A percentile compares a stretch with the other conserved stretches of the same genome.
Conservation (phyloP, 2,113 vertebrate genomes). For the Myiopsitta monachus region DNA sequence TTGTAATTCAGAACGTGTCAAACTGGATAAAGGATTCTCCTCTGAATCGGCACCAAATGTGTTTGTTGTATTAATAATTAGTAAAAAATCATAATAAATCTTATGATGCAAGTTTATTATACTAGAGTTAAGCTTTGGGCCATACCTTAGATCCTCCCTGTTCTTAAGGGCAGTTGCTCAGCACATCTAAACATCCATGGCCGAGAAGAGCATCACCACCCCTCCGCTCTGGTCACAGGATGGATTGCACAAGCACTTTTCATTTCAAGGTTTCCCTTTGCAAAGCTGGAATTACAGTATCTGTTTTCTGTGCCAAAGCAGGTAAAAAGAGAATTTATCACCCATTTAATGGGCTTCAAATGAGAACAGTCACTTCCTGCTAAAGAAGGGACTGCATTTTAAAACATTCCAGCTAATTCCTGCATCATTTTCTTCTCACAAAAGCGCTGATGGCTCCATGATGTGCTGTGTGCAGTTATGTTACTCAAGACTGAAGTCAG, state of each 20-base stretch:
- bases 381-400: not conserved
- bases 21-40: not conserved
- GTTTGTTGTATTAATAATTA: not conserved
- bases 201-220: not conserved
- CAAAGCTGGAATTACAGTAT: not conserved
- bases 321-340: not conserved
- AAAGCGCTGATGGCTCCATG: not conserved
- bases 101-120: not conserved
- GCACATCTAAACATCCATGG: not conserved
- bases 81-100: not conserved
- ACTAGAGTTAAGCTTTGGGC: not conserved
- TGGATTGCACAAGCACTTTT: not conserved
- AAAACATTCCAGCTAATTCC: not conserved
- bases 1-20: not conserved
- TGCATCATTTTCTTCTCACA: not conserved
- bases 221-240: rapidly evolving
- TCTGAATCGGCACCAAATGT: not conserved
- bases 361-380: not conserved
- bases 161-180: not conserved
- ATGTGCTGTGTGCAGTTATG: not conserved
- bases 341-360: not conserved
- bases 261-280: not conserved
- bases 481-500: not conserved
- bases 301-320: not conserved
- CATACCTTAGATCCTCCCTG: not conserved